Evolutionary conservation across 2,113 vertebrate genomes (phyloP).

Genomic region (Leptodactylus fuscus): DNA sequence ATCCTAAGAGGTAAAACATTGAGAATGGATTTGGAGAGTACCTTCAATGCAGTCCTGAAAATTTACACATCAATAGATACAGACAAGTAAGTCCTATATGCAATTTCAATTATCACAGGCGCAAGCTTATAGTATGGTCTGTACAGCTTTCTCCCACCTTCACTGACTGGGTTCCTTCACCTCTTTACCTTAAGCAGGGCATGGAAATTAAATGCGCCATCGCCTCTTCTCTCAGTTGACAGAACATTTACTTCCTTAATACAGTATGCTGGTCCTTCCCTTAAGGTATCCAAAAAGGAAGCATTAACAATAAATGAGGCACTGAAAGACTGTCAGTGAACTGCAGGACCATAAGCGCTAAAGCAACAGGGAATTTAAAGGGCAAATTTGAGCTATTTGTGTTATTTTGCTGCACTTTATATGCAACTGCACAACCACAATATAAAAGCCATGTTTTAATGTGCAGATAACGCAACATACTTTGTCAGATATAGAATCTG

Average conservation of each 20-base stretch:
- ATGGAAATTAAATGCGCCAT: constrained; percentile 1
- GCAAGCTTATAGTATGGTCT: not conserved
- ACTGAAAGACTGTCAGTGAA: too few species aligned
- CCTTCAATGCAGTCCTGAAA: not conserved
- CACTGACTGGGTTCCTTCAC: not conserved
- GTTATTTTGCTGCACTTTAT: too few species aligned
- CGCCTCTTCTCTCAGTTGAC: not conserved
- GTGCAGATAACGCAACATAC: not conserved
- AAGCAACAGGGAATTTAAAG: too few species aligned
- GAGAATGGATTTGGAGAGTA: not conserved
- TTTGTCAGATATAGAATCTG: not conserved
- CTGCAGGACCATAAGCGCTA: too few species aligned
- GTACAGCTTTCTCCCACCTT: not conserved
- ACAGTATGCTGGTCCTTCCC: not conserved
- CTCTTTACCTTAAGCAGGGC: not conserved
- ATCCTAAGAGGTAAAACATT: not conserved
- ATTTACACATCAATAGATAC: not conserved
- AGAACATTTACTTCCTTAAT: not conserved
- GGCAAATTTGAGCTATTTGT: too few species aligned
- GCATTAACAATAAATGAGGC: too few species aligned
- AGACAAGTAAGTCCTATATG: not conserved
- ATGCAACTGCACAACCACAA: too few species aligned
- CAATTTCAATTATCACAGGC: not conserved
- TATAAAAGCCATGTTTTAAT: not conserved
- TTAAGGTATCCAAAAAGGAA: not conserved